Conservation (phyloP, 2,888 invertebrate genomes). For the Drosophila demipolita region DNA sequence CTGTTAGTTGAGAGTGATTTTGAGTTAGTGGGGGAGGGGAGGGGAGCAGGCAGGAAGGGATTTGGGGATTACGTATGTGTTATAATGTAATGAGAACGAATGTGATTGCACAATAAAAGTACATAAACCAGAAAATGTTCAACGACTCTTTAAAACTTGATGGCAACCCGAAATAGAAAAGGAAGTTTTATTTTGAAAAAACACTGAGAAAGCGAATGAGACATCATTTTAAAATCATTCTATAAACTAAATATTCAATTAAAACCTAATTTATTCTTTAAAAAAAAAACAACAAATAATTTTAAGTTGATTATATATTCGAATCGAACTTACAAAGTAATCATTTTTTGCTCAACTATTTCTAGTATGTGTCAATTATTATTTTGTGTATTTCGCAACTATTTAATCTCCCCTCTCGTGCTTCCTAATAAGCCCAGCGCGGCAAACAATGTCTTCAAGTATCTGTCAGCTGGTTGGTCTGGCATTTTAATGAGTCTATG, state of each 20-base stretch:
- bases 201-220: not conserved
- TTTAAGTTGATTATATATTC: not conserved
- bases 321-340: not conserved
- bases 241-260: not conserved
- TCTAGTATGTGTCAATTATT: not conserved
- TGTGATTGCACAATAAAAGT: slow-evolving; percentile 22
- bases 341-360: not conserved
- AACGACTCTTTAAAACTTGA: not conserved
- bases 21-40: accelerated
- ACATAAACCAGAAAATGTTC: not conserved
- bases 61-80: slow-evolving; percentile 28
- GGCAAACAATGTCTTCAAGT: slow-evolving; percentile 30
- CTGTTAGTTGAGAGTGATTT: slow-evolving; percentile 29
- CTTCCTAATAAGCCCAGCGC: not conserved
- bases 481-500: slow-evolving; percentile 54
- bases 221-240: not conserved
- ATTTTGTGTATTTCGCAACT: not conserved
- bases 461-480: slow-evolving; percentile 45
- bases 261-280: no score
- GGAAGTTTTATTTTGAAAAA: not conserved
- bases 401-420: not conserved
- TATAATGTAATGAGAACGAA: slow-evolving; percentile 1
- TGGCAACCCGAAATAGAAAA: not conserved
- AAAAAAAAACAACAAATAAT: no score
- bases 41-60: slow-evolving; percentile 20